phyloP scores from a whole-genome alignment of 2,797 vertebrate genomes.

The Prunella strophiata region DNA sequence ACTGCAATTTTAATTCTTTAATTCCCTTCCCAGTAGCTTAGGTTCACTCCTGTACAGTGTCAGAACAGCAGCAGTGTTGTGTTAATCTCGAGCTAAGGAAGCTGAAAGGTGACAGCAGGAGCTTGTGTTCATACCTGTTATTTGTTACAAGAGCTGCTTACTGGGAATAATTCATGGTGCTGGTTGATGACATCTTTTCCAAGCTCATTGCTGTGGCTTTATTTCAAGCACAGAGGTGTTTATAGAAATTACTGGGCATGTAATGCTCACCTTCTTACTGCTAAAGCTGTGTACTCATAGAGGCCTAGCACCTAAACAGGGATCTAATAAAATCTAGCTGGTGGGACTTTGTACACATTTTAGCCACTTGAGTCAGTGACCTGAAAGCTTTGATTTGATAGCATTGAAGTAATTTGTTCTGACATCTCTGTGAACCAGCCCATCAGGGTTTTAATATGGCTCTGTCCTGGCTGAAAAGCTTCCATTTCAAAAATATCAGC shows the following conservation, averaged over 20 bases:
- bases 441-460: background rate
- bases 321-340: background rate
- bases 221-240: background rate
- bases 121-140: background rate
- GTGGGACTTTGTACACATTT: background rate
- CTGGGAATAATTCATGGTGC: background rate
- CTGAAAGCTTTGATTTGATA: constrained; percentile 14
- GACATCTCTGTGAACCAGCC: background rate
- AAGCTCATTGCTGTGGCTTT: background rate
- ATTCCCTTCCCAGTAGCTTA: background rate
- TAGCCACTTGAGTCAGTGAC: background rate
- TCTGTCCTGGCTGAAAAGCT: background rate
- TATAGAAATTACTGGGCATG: background rate
- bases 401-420: constrained; percentile 1
- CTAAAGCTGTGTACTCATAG: background rate
- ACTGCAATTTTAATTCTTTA: background rate
- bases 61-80: background rate
- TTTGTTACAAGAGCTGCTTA: background rate
- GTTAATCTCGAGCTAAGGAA: background rate
- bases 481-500: background rate
- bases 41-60: background rate
- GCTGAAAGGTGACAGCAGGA: background rate
- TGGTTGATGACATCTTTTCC: background rate
- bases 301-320: background rate
- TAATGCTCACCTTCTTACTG: background rate